Evolutionary conservation across 2,888 invertebrate species (phyloP).

Genomic region (Drymonia ruficornis): DNA sequence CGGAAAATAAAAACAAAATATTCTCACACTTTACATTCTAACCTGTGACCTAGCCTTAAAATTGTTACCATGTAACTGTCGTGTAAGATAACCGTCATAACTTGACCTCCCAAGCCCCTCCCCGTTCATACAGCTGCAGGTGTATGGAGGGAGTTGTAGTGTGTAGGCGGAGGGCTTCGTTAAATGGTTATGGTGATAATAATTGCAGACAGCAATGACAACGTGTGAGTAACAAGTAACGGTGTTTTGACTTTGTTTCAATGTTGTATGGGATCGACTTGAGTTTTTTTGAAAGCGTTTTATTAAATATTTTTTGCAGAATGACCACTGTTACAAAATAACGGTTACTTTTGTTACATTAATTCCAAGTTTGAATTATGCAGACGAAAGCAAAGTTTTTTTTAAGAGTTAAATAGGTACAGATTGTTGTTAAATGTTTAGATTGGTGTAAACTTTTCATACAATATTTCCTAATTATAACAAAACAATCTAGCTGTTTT

Average conservation of each 20-base stretch:
- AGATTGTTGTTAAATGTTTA: no score
- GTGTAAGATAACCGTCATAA: constrained; percentile 56
- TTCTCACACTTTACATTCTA: constrained; percentile 73
- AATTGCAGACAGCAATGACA: constrained; percentile 67
- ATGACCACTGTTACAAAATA: no score
- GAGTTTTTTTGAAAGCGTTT: not conserved
- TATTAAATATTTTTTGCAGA: not conserved
- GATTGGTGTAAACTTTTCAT: no score
- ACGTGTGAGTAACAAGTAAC: constrained; percentile 69
- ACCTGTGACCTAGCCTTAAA: constrained; percentile 71
- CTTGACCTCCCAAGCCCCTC: constrained; percentile 38
- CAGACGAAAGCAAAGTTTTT: no score
- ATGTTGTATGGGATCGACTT: constrained; percentile 18
- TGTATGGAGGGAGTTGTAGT: constrained; percentile 13
- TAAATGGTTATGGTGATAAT: constrained; percentile 51
- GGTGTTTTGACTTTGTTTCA: constrained; percentile 55
- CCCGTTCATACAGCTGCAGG: constrained; percentile 12
- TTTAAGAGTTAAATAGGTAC: not conserved
- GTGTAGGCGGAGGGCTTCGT: constrained; percentile 37
- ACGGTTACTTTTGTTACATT: no score
- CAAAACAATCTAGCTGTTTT: not conserved
- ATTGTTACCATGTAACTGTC: constrained; percentile 68
- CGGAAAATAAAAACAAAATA: constrained; percentile 42
- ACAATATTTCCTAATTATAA: not conserved
- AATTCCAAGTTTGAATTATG: no score